Evolutionary conservation across 2,113 vertebrate species (phyloP), one percentile per base, ranked within the genome.

Genomic region (Caranx melampygus): DNA sequence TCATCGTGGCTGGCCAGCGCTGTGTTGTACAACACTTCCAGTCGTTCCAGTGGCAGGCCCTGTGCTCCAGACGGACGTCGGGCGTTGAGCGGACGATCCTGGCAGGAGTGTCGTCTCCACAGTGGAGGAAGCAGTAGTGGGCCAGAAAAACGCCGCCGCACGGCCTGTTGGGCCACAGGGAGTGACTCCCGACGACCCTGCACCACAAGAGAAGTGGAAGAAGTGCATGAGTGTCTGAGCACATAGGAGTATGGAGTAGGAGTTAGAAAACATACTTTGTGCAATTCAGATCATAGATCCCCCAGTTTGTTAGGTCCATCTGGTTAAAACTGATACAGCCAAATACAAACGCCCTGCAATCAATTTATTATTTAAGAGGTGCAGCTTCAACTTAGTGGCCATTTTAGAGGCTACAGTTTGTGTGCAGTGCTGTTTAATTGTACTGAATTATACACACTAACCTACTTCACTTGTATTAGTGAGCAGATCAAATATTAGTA

Each of bases 131-230:
- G 92, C 70, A 95, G 9, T 3, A 95, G 85, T 0, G 91, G 92
- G 21, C 96, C 96, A 0, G 96, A 98, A 82, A 94, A 97, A 26
- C 94, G 92, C 5, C 96, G 94, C 44, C 92, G 88, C 61, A 96
- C 89, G 12, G 87, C 92, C 44, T 75, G 92, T 31, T 89, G 74
- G 62, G 45, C 16, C 5, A 33, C 57, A 3, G 90, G 88, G 13
- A 91, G 74, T 5, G 93, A 90, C 6, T 88, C 88, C 40, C 84
- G 83, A 7, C 71, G 87, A 77, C 55, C 57, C 93, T 94, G 86
- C 13, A 35, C 13, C 37, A 20, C 5, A 1, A 84, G 6, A 60
- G 26, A 67, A 9, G 18, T n/a, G 10, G 31, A 67, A 59, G 12
- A 26, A 37, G 7, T 63, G 14, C 5, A n/a, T 3, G 4, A 61